phyloP scores from a whole-genome alignment of 2,797 vertebrate species.

The Sylvia borin region DNA sequence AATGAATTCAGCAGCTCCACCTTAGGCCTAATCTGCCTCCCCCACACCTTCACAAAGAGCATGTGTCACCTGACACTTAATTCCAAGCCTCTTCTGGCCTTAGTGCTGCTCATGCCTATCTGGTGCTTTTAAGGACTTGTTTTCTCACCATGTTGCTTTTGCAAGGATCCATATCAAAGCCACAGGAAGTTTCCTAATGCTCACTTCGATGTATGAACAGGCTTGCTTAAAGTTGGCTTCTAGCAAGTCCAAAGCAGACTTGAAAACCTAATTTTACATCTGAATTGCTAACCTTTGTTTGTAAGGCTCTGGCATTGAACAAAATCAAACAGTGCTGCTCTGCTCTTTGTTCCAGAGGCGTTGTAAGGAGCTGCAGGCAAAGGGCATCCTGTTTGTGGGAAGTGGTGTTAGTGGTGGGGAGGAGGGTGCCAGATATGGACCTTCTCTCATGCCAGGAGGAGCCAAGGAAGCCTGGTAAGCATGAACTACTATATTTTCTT shows the following conservation, averaged over 20 bases:
- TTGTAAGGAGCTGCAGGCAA: slow-evolving; percentile 87
- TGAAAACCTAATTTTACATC: neutral
- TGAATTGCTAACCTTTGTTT: neutral
- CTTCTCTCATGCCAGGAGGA: slow-evolving; percentile 97
- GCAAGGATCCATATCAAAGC: neutral
- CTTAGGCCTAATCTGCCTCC: slow-evolving; percentile 19
- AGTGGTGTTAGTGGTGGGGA: slow-evolving; percentile 98
- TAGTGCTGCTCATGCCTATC: neutral
- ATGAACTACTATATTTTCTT: neutral
- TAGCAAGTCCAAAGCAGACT: neutral
- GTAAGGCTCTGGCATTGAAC: neutral
- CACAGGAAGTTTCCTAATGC: slow-evolving; percentile 2
- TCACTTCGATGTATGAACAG: neutral
- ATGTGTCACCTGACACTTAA: neutral
- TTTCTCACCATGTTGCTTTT: neutral
- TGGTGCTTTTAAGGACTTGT: neutral
- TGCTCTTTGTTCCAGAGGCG: slow-evolving; percentile 82
- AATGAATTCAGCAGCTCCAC: neutral
- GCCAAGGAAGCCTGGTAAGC: slow-evolving; percentile 94
- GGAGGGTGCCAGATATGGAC: slow-evolving; percentile 93
- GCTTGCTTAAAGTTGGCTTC: neutral
- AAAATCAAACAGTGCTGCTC: neutral
- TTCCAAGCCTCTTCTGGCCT: neutral
- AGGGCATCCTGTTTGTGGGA: slow-evolving; percentile 92
- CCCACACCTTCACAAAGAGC: neutral